A percentile compares a stretch with the other conserved stretches of the same genome.
Conservation (phyloP, 2,113 vertebrate species). For the Synodontis membranacea region DNA sequence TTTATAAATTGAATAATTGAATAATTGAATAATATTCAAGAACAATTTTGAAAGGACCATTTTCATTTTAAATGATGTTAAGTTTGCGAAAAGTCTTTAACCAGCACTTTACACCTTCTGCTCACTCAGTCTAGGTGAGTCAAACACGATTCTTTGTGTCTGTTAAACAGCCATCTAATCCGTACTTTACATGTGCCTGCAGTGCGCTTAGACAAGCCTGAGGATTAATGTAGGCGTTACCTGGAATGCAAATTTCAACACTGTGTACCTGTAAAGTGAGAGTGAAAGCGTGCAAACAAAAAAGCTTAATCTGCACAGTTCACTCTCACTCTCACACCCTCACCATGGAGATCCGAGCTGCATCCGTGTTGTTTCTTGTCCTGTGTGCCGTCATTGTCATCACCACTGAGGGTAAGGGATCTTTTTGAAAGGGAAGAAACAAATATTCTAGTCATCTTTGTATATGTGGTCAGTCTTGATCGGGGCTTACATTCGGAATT, state of each 20-base stretch:
- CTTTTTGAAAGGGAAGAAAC: not conserved
- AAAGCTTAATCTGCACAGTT: not conserved
- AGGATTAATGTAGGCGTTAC: not conserved
- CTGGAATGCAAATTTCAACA: conserved; percentile 4
- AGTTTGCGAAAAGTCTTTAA: not conserved
- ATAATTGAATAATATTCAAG: not conserved
- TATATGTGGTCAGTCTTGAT: not conserved
- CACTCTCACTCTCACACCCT: conserved; percentile 19
- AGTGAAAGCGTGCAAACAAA: not conserved
- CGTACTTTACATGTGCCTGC: not conserved
- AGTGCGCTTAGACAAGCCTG: not conserved
- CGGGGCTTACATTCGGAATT: not conserved
- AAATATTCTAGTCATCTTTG: not conserved
- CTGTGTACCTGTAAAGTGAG: too few species aligned
- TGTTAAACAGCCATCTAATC: not conserved
- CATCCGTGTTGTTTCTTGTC: conserved; percentile 44
- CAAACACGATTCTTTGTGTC: not conserved
- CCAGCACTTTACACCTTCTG: not conserved
- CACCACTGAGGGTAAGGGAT: conserved; percentile 66
- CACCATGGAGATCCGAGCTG: conserved; percentile 66
- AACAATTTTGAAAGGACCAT: not conserved
- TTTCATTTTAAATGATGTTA: not conserved
- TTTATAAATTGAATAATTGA: not conserved
- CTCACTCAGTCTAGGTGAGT: not conserved
- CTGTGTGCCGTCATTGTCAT: conserved; percentile 56